phyloP scores from a whole-genome alignment of 2,888 invertebrate species.

The Amiota minor region DNA sequence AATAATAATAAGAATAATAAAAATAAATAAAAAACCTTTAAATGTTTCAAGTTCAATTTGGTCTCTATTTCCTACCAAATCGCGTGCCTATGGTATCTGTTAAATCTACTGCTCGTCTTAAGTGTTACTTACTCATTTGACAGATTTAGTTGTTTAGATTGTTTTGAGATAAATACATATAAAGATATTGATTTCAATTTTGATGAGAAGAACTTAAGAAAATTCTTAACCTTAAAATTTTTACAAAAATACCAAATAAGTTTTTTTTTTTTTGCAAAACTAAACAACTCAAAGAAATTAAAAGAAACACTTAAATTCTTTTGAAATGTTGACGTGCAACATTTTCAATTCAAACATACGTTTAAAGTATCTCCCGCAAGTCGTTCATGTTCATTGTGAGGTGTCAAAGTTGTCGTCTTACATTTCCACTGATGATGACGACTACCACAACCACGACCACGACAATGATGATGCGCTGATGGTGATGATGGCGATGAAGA shows the following conservation, averaged over 20 bases:
- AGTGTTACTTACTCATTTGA: slow-evolving; percentile 55
- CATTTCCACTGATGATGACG: slow-evolving; percentile 21
- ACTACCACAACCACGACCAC: no score
- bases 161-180: slow-evolving; percentile 45
- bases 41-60: no score
- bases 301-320: no score
- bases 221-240: no score
- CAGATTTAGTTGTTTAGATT: slow-evolving; percentile 63
- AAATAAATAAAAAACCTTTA: no score
- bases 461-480: no score
- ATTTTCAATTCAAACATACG: slow-evolving; percentile 40
- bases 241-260: no score
- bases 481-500: not conserved
- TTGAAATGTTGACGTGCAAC: slow-evolving; percentile 51
- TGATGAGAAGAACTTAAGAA: slow-evolving; percentile 47
- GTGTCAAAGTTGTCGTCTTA: slow-evolving; percentile 41
- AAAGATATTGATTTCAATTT: slow-evolving; percentile 57
- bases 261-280: no score
- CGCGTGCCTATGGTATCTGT: no score
- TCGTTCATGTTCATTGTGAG: slow-evolving; percentile 35
- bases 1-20: no score
- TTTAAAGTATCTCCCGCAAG: slow-evolving; percentile 18
- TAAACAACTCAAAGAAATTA: no score
- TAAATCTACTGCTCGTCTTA: slow-evolving; percentile 42
- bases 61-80: no score